Base-by-base conservation (phyloP, 1,140 invertebrate species). In the Leptinotarsa undecemlineata region DNA sequence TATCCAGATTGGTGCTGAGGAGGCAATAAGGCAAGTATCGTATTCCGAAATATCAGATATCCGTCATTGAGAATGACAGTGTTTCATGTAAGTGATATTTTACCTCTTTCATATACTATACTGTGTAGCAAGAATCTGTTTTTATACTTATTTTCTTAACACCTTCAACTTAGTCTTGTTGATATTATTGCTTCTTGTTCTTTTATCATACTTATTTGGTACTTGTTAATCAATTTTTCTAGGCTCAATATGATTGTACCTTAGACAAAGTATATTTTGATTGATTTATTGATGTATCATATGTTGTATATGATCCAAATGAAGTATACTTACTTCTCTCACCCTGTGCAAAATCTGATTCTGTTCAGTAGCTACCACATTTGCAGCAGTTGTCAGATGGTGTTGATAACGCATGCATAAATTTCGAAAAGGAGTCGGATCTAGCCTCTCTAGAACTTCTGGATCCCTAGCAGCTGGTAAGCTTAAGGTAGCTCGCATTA, bases 401-500 rank as follows among this genome's bases (percentile, higher is more conserved):
- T 92, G 91, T 78, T 96, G 92, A 83, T 95, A 94, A 14, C 93
- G 86, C 3, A 90, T 85, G 81, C 90, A 90, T 73, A 94, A 83
- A 4, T 88, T 86, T 20, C 91, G 81, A 80, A 93, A 86, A 8
- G 91, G 88, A 68, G 86, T 85, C n/a, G 88, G 86, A 80, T 93
- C 91, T 70, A 90, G 78, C 48, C 96, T 90, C 85, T 97, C 96
- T 6, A 97, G 85, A 6, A 96, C 90, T 85, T 98, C 96, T 0
- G 93, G 91, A 86, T 98, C 96, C 66, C 94, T 88, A 1, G 93
- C 92, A 42, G 93, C 94, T 0, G 95, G 94, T 63, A 96, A 86
- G 75, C 95, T 96, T 3, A 97, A 84, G 0, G 95, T 95, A 11
- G 94, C 95, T 61, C 95, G 85, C 90, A 98, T 95, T 23, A 98